A percentile compares a stretch with the other conserved stretches of the same genome.
phyloP scores from a whole-genome alignment of 2,113 vertebrate species.

The Bucco capensis region DNA sequence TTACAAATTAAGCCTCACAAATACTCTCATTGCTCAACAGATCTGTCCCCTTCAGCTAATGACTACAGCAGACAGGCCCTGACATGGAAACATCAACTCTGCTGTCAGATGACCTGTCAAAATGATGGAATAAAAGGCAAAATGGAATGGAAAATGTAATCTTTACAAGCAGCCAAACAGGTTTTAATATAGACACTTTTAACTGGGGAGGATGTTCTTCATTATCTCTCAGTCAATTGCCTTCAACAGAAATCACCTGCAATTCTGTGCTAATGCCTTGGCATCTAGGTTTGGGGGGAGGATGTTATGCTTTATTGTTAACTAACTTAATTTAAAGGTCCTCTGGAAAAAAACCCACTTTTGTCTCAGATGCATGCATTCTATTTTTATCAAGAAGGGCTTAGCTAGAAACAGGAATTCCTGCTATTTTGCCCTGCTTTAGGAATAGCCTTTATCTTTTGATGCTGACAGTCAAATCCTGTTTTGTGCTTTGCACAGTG shows the following conservation, averaged over 20 bases:
- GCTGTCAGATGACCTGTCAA: slow-evolving; percentile 2
- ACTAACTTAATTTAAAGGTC: background rate
- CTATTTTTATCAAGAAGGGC: background rate
- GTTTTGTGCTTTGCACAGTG: background rate
- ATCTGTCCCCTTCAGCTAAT: background rate
- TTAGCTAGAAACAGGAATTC: background rate
- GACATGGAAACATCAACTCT: slow-evolving; percentile 12
- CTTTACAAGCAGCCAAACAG: background rate
- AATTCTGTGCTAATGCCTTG: background rate
- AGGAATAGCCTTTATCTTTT: background rate
- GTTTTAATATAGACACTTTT: background rate
- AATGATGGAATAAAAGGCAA: background rate
- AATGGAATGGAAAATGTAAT: background rate
- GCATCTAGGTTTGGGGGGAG: background rate
- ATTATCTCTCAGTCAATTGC: background rate
- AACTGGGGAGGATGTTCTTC: background rate
- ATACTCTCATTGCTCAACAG: background rate
- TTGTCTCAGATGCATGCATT: background rate
- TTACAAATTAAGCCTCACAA: background rate
- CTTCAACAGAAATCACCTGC: background rate
- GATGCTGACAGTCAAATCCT: background rate
- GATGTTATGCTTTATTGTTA: background rate
- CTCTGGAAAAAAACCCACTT: background rate
- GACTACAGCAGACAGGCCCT: background rate
- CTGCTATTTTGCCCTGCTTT: background rate